Evolutionary conservation across 1,140 invertebrate species (phyloP).

Genomic region (Micrasema minimum): DNA sequence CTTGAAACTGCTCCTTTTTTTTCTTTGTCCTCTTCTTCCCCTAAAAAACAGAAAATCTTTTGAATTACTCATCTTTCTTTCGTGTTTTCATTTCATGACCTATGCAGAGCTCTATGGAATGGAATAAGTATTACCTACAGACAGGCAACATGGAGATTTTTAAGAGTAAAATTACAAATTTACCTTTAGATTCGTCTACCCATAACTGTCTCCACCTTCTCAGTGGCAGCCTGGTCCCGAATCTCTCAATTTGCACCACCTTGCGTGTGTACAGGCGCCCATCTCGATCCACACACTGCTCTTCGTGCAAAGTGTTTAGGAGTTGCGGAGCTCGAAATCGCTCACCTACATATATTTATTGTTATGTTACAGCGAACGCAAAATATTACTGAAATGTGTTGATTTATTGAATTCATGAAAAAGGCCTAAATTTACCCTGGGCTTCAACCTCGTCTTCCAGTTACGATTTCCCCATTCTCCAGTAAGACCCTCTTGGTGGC

Average conservation of each 20-base stretch:
- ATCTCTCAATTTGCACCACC: constrained; percentile 68
- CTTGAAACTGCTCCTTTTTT: constrained; percentile 47
- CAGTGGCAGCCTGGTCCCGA: constrained; percentile 58
- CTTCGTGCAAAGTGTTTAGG: constrained; percentile 64
- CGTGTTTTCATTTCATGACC: too few relatives aligned
- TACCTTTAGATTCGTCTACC: constrained; percentile 53
- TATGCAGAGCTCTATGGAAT: too few relatives aligned
- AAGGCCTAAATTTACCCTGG: background rate
- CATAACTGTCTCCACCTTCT: constrained; percentile 56
- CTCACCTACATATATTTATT: background rate
- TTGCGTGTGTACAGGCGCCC: constrained; percentile 66
- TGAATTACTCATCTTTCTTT: background rate
- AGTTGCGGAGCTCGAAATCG: constrained; percentile 51
- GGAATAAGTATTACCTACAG: too few relatives aligned
- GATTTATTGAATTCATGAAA: background rate
- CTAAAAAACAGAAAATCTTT: background rate
- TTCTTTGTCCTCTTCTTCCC: background rate
- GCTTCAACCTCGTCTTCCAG: background rate
- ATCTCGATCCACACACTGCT: constrained; percentile 66
- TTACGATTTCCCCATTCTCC: constrained; percentile 30
- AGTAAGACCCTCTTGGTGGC: constrained; percentile 15
- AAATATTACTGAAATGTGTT: background rate
- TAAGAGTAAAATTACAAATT: background rate
- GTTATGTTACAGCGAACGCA: background rate
- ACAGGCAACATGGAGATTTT: too few relatives aligned